Evolutionary conservation across 2,888 invertebrate species (phyloP).

Genomic region (Napeogenes inachia): DNA sequence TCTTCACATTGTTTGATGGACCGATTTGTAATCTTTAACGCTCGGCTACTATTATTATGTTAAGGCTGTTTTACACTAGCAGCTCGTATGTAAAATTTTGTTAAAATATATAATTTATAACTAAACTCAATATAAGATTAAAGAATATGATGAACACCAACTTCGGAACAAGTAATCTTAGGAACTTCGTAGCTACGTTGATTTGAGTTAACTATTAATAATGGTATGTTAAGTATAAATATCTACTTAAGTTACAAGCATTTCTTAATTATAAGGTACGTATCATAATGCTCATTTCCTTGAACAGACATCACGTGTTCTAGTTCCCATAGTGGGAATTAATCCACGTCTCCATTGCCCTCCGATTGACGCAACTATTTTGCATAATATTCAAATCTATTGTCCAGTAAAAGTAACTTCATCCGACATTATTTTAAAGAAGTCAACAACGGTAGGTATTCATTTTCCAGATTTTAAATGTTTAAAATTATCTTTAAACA

Average conservation of each 20-base stretch:
- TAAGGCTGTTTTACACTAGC: too few species aligned
- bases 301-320: slow-evolving; percentile 47
- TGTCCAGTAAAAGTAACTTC: too few species aligned
- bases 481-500: too few species aligned
- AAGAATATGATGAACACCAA: too few species aligned
- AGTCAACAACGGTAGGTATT: too few species aligned
- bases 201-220: too few species aligned
- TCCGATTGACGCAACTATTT: slow-evolving; percentile 12
- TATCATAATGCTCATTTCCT: slow-evolving; percentile 34
- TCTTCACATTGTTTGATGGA: slow-evolving; percentile 47
- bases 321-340: slow-evolving; percentile 53
- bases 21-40: slow-evolving; percentile 23
- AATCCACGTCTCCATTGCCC: slow-evolving; percentile 45
- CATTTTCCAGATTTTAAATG: too few species aligned
- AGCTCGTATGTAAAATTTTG: too few species aligned
- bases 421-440: background rate
- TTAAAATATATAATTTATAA: background rate
- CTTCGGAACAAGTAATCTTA: too few species aligned
- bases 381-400: too few species aligned
- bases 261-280: slow-evolving; percentile 24
- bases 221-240: background rate
- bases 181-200: too few species aligned
- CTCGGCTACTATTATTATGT: too few species aligned
- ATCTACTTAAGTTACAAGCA: background rate
- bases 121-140: background rate